These are phyloP conservation scores for Drosophila paramelanica DNA, from an alignment of 2,888 invertebrate species.

Conservation along the genomic window DNA sequence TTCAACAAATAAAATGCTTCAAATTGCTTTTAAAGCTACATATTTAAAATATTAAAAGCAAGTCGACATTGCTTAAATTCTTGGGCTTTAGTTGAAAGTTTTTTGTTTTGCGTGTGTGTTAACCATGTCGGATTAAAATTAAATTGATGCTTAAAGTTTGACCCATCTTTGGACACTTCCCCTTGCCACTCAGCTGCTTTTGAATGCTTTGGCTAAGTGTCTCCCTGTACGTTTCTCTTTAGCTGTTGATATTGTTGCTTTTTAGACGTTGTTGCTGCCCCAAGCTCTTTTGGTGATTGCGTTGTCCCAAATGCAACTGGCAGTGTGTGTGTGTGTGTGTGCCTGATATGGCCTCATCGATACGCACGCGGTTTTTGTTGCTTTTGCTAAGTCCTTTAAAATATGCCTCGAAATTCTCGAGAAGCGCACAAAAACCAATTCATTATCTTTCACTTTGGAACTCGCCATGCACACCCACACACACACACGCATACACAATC, in stretches of 20 bases:
- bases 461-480: constrained; percentile 28
- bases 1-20: too few species aligned
- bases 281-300: constrained; percentile 39
- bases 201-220: not conserved
- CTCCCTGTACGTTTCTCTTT: constrained; percentile 17
- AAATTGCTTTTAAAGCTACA: not conserved
- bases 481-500: constrained; percentile 29
- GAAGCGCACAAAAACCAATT: constrained; percentile 65
- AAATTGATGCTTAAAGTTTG: not conserved
- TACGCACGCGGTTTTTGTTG: constrained; percentile 35
- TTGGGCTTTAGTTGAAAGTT: too few species aligned
- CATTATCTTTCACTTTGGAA: constrained; percentile 76
- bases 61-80: too few species aligned
- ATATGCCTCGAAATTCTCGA: constrained; percentile 40
- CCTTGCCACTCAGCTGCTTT: not conserved
- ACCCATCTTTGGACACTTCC: too few species aligned
- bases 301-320: constrained; percentile 31
- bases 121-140: not conserved
- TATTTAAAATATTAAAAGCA: too few species aligned
- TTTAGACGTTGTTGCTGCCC: constrained; percentile 46
- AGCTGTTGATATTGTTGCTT: constrained; percentile 35
- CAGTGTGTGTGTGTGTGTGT: not conserved
- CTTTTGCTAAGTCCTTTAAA: constrained; percentile 33
- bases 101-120: not conserved
- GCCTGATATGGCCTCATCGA: constrained; percentile 22